Percentiles rank a stretch among this genome's conserved stretches.
Evolutionary conservation across 2,888 invertebrate species (phyloP).

Genomic region (Physocephala rufipes): DNA sequence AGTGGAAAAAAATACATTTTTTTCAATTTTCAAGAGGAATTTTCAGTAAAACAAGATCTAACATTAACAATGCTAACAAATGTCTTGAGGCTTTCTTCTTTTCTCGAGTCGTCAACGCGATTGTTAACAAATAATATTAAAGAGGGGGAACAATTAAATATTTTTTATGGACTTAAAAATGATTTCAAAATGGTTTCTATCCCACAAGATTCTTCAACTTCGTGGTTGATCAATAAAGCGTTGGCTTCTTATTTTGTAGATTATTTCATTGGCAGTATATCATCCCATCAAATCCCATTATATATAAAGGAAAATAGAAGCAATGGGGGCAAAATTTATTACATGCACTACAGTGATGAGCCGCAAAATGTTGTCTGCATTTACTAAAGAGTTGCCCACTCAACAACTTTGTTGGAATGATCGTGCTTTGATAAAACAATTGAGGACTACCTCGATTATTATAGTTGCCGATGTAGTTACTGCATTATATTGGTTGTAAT

Average conservation of each 20-base stretch:
- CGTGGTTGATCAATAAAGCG: background rate
- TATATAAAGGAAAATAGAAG: background rate
- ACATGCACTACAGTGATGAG: background rate
- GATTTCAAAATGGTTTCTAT: background rate
- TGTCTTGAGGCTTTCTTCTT: background rate
- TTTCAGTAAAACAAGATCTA: conserved; percentile 28
- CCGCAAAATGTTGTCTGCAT: background rate
- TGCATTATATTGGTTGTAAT: background rate
- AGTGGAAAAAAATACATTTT: background rate
- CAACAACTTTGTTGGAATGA: conserved; percentile 39
- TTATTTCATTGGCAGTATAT: no score
- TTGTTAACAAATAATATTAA: background rate
- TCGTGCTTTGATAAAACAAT: conserved; percentile 59
- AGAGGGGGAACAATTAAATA: conserved; percentile 22
- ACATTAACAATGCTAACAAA: conserved; percentile 30
- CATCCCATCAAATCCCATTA: no score
- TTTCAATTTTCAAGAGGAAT: conserved; percentile 18
- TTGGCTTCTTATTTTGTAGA: background rate
- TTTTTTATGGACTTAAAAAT: conserved; percentile 13
- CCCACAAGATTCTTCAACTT: background rate
- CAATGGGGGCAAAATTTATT: background rate
- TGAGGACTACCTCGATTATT: conserved; percentile 48
- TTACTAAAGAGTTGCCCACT: background rate
- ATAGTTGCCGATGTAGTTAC: background rate
- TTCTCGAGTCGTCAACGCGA: background rate